Evolutionary conservation across 2,797 vertebrate genomes (phyloP).

Genomic region (Streptopelia turtur): DNA sequence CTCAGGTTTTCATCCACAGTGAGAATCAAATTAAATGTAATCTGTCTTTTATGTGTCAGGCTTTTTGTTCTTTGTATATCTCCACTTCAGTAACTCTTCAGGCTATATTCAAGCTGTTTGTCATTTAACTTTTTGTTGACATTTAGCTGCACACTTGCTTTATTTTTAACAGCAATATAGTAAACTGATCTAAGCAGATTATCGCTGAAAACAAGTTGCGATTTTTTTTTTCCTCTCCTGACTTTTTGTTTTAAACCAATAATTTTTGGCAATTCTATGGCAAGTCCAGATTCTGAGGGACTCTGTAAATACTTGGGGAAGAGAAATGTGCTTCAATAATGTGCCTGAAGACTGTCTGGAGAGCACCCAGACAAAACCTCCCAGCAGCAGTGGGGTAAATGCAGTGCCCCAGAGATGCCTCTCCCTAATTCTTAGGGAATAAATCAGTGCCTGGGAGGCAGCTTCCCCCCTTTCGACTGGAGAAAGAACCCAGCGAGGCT

Average conservation of each 20-base stretch:
- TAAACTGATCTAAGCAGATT: not conserved
- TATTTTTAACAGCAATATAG: not conserved
- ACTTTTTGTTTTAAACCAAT: not conserved
- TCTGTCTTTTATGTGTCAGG: not conserved
- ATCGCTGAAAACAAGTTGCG: not conserved
- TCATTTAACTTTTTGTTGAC: not conserved
- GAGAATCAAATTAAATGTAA: not conserved
- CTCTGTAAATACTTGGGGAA: not conserved
- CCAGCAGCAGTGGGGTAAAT: not conserved
- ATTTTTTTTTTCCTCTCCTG: not conserved
- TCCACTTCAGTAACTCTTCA: not conserved
- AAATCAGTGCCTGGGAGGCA: slow-evolving; percentile 28
- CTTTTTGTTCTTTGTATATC: not conserved
- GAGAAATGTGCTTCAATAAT: not conserved
- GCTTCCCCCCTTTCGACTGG: not conserved
- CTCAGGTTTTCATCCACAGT: not conserved
- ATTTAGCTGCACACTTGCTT: not conserved
- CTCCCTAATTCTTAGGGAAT: not conserved
- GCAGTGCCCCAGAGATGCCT: not conserved
- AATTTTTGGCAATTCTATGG: not conserved
- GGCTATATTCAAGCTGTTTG: not conserved
- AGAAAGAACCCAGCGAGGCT: not conserved
- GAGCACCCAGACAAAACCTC: not conserved
- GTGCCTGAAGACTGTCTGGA: not conserved
- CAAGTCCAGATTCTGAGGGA: not conserved